Percentiles rank a stretch among this genome's conserved stretches.
phyloP scores from a whole-genome alignment of 2,113 vertebrate species.

The Sceloporus undulatus region DNA sequence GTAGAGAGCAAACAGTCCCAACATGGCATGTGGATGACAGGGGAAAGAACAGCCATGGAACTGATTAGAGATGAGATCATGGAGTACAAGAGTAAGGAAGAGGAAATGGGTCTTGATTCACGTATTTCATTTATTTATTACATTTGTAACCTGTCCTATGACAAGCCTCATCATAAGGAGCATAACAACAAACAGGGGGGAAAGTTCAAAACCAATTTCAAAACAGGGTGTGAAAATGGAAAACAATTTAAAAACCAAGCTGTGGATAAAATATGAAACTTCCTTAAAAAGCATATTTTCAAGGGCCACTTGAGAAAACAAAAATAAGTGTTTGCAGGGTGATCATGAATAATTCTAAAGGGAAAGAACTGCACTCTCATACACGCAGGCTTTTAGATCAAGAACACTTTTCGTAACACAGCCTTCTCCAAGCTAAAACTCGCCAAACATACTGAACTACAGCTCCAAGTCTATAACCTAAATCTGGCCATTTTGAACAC shows the following conservation, averaged over 20 bases:
- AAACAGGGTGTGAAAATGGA: neutral
- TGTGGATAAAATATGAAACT: neutral
- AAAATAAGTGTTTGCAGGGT: neutral
- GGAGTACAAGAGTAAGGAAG: neutral
- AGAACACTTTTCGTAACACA: neutral
- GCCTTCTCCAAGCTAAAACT: too few relatives aligned
- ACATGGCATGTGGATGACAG: neutral
- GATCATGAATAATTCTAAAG: neutral
- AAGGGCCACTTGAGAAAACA: neutral
- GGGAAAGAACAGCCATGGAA: neutral
- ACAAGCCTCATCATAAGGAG: too few relatives aligned
- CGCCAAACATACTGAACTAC: neutral
- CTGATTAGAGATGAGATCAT: too few relatives aligned
- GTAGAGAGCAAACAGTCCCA: neutral
- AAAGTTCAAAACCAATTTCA: neutral
- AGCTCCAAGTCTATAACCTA: neutral
- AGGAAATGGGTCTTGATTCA: neutral
- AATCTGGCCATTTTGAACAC: too few relatives aligned
- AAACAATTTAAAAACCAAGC: neutral
- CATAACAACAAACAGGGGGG: neutral
- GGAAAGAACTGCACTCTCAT: too few relatives aligned
- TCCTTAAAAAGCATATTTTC: neutral
- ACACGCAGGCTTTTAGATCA: neutral
- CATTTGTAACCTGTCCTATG: neutral
- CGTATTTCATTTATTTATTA: neutral